These are phyloP conservation scores for Schizaphis graminum DNA, from an alignment of 2,888 invertebrate species.

Conservation along the genomic window DNA sequence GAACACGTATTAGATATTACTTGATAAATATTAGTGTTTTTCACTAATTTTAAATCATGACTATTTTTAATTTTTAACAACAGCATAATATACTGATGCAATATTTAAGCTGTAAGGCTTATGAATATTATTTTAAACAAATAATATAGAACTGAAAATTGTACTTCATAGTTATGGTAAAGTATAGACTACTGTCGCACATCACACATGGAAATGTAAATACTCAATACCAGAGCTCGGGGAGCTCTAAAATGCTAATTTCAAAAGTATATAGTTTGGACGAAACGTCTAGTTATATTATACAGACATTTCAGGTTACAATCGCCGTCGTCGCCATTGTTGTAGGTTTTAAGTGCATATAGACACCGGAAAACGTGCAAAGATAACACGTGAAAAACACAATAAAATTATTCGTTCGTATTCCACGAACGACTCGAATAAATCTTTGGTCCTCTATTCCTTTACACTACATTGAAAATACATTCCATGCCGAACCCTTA, in stretches of 20 bases:
- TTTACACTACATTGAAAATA: not conserved
- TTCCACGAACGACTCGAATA: not conserved
- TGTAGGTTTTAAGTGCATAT: not conserved
- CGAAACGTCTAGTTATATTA: too few species aligned
- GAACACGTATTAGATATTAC: too few species aligned
- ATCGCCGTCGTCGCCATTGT: not conserved
- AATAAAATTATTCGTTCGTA: slow-evolving; percentile 2
- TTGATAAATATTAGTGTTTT: not conserved
- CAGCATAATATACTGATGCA: not conserved
- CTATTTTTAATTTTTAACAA: not conserved
- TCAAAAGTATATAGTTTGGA: not conserved
- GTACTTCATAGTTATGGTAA: not conserved
- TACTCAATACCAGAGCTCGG: not conserved
- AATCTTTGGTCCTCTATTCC: not conserved
- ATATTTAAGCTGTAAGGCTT: not conserved
- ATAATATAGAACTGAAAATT: not conserved
- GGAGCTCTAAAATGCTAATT: not conserved
- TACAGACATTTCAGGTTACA: not conserved
- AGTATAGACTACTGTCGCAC: not conserved
- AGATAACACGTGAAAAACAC: not conserved
- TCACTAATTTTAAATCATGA: not conserved
- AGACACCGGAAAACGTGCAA: not conserved
- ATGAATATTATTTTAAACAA: not conserved
- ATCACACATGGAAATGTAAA: not conserved
- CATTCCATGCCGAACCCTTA: not conserved